Conservation (phyloP, 1,140 invertebrate species). For the Scaptomyza pallida region DNA sequence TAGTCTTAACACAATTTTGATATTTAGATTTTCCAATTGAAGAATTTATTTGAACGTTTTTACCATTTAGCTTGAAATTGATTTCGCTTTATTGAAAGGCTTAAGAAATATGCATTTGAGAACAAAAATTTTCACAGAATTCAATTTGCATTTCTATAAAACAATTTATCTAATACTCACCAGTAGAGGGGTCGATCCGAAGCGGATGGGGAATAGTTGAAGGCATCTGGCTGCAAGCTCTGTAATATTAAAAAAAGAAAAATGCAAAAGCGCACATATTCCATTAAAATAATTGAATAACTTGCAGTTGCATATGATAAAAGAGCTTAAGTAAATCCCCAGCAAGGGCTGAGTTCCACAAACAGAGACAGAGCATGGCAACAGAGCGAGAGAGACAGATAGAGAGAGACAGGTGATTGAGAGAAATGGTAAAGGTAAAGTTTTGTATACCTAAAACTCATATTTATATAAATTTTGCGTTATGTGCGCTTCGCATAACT, state of each 20-base stretch:
- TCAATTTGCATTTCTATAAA: slow-evolving; percentile 63
- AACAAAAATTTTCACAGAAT: slow-evolving; percentile 28
- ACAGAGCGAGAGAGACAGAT: not conserved
- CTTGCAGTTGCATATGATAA: slow-evolving; percentile 61
- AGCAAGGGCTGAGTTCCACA: not conserved
- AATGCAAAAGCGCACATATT: slow-evolving; percentile 37
- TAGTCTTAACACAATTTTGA: no score
- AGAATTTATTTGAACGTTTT: no score
- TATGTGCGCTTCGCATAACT: slow-evolving; percentile 41
- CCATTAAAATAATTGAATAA: slow-evolving; percentile 82
- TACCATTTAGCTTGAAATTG: not conserved
- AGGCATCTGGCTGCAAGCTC: not conserved
- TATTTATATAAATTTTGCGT: slow-evolving; percentile 58
- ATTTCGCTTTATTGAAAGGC: not conserved
- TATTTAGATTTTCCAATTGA: no score
- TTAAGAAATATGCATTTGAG: not conserved
- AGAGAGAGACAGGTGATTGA: not conserved
- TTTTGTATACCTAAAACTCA: slow-evolving; percentile 58
- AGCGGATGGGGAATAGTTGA: not conserved
- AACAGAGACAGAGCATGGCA: not conserved
- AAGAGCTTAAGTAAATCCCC: slow-evolving; percentile 74
- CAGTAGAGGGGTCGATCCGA: not conserved
- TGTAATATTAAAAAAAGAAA: slow-evolving; percentile 53
- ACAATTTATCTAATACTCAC: slow-evolving; percentile 50
- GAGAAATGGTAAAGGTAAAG: slow-evolving; percentile 30